Conservation (phyloP, 2,888 invertebrate species). For the Aphrophora alni region DNA sequence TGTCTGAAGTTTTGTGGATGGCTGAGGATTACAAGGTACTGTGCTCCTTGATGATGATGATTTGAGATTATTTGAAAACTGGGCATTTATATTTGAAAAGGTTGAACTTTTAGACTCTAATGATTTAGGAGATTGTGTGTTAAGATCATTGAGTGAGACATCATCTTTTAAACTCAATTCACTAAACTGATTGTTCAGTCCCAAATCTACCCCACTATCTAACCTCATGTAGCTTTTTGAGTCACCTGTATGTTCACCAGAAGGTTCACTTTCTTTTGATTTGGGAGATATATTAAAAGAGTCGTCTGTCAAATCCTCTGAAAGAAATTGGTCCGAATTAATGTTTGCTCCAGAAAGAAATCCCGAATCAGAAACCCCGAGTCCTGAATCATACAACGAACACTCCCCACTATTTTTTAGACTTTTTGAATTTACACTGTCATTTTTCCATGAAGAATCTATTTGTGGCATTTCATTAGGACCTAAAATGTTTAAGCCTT, state of each 20-base stretch:
- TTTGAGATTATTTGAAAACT: constrained; percentile 32
- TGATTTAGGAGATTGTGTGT: constrained; percentile 44
- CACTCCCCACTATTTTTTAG: constrained; percentile 33
- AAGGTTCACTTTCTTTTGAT: constrained; percentile 24
- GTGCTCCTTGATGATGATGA: neutral
- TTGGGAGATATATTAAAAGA: neutral
- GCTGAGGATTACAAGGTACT: neutral
- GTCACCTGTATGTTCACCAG: constrained; percentile 47
- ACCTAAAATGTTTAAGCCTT: neutral
- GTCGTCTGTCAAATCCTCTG: constrained; percentile 4
- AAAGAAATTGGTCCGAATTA: constrained; percentile 49
- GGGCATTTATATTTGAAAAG: constrained; percentile 43
- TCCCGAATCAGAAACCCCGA: constrained; percentile 58
- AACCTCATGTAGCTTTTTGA: constrained; percentile 60
- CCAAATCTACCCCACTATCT: constrained; percentile 72
- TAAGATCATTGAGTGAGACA: constrained; percentile 22
- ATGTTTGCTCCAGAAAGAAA: constrained; percentile 60
- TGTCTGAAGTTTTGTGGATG: neutral
- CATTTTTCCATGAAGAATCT: neutral
- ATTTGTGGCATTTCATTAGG: neutral
- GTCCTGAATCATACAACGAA: constrained; percentile 51
- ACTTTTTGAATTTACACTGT: neutral
- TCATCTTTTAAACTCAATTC: constrained; percentile 58
- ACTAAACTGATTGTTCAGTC: constrained; percentile 67
- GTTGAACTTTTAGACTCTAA: constrained; percentile 25